These are phyloP conservation scores for Tuberolachnus salignus DNA, from an alignment of 2,888 invertebrate species.

Conservation along the genomic window DNA sequence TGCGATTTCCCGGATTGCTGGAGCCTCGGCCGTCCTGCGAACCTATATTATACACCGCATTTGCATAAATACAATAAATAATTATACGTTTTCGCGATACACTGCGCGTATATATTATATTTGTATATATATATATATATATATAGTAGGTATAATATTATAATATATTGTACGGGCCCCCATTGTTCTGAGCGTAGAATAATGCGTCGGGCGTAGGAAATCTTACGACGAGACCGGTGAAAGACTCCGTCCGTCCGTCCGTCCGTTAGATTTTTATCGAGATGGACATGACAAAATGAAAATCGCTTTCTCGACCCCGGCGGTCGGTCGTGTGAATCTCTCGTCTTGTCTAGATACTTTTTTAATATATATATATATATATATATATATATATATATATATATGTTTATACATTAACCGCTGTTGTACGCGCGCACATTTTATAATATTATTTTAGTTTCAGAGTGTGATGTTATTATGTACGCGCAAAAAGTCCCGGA, in stretches of 20 bases:
- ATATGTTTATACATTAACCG: no score
- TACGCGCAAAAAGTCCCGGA: no score
- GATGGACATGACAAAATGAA: conserved; percentile 53
- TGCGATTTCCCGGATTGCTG: conserved; percentile 53
- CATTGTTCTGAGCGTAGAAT: conserved; percentile 39
- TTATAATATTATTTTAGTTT: no score
- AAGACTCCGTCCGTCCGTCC: conserved; percentile 35
- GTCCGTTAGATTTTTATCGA: conserved; percentile 48
- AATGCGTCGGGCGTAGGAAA: conserved; percentile 43
- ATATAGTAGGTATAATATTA: no score
- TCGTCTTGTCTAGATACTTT: neutral
- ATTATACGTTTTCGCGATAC: conserved; percentile 53
- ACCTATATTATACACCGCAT: neutral
- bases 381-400: no score
- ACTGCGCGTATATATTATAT: neutral
- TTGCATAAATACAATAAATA: conserved; percentile 56
- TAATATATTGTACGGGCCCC: conserved; percentile 4
- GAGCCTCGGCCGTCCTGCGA: neutral
- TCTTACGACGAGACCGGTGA: conserved; percentile 14
- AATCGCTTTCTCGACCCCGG: conserved; percentile 53
- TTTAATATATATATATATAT: neutral
- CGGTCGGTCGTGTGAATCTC: conserved; percentile 52
- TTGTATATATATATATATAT: no score
- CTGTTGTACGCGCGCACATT: no score
- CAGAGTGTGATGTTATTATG: no score